phyloP scores from a whole-genome alignment of 2,888 invertebrate genomes.

The Dolichopus griseipennis region DNA sequence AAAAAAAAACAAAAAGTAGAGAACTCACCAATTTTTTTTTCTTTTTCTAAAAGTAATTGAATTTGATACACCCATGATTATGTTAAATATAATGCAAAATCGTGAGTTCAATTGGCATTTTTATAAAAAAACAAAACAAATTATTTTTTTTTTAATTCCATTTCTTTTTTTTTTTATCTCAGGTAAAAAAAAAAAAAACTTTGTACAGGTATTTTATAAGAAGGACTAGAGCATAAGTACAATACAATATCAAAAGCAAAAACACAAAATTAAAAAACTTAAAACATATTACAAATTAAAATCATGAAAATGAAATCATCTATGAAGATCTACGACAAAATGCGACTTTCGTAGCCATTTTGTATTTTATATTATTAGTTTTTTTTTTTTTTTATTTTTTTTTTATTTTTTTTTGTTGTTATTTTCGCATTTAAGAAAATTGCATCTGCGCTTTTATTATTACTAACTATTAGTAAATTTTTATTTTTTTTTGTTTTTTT shows the following conservation, averaged over 20 bases:
- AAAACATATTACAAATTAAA: background rate
- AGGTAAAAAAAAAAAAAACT: no score
- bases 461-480: no score
- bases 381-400: background rate
- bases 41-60: background rate
- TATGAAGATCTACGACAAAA: conserved; percentile 2
- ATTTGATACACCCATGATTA: conserved; percentile 6
- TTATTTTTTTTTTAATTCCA: background rate
- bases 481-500: no score
- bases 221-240: background rate
- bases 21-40: background rate
- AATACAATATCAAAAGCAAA: background rate
- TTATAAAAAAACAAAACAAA: no score
- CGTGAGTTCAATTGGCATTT: conserved; percentile 6
- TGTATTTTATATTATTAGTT: background rate
- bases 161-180: background rate
- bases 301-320: conserved; percentile 6
- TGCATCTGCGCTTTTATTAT: no score
- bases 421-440: background rate
- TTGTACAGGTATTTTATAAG: background rate
- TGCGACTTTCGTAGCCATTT: background rate
- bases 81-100: conserved; percentile 4
- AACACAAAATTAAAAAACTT: background rate
- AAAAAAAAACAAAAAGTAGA: background rate
- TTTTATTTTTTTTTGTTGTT: background rate